A percentile compares a stretch with the other conserved stretches of the same genome.
Evolutionary conservation across 2,888 invertebrate genomes (phyloP).

Genomic region (Hypsopygia costalis): DNA sequence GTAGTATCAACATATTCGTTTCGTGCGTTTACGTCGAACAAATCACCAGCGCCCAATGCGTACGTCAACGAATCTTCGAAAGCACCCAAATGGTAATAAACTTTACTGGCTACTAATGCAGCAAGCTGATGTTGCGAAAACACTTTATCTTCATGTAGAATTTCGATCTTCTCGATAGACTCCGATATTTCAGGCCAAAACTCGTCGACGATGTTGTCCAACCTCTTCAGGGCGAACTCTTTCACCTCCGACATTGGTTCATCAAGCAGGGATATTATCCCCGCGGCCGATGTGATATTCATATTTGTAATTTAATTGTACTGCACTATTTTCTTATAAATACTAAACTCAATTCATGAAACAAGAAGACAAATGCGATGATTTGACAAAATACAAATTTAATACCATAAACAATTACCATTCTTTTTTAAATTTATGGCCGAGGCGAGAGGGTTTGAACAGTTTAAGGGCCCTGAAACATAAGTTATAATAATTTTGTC

Average conservation of each 20-base stretch:
- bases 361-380: conserved; percentile 39
- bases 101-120: conserved; percentile 98
- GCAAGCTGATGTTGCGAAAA: conserved; percentile 95
- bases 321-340: not conserved
- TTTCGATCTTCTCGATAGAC: conserved; percentile 98
- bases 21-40: conserved; percentile 96
- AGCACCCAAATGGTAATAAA: conserved; percentile 98
- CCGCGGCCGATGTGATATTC: conserved; percentile 84
- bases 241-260: conserved; percentile 96
- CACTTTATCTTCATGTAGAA: conserved; percentile 94
- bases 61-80: conserved; percentile 98
- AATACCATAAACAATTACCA: no score
- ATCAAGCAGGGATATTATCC: conserved; percentile 96
- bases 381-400: conserved; percentile 62
- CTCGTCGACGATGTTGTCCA: conserved; percentile 96
- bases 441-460: no score
- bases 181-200: conserved; percentile 99
- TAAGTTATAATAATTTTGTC: no score
- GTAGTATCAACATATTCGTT: conserved; percentile 98
- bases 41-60: conserved; percentile 96
- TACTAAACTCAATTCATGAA: conserved; percentile 22
- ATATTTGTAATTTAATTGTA: conserved; percentile 38
- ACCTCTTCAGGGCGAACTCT: conserved; percentile 94
- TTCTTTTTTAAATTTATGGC: no score
- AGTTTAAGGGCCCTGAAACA: no score